A percentile compares a stretch with the other conserved stretches of the same genome.
phyloP scores from a whole-genome alignment of 2,888 invertebrate genomes.

The Pyrrhosoma nymphula region DNA sequence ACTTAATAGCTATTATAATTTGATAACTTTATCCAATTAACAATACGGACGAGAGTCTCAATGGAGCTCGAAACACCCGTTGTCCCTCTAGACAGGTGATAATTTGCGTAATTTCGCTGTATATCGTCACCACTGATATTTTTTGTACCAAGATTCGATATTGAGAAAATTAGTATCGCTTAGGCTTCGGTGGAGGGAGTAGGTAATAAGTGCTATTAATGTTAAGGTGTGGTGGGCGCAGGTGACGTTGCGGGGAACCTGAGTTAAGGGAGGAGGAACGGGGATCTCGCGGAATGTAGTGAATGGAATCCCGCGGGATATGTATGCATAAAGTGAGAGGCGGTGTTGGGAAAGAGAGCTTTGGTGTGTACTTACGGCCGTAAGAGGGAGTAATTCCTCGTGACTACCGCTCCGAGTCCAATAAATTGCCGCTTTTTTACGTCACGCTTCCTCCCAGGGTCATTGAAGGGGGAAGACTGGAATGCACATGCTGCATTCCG shows the following conservation, averaged over 20 bases:
- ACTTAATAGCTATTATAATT: too few relatives aligned
- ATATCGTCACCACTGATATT: too few relatives aligned
- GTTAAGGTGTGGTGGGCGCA: not conserved
- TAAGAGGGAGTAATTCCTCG: not conserved
- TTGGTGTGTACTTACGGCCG: not conserved
- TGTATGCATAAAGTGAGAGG: not conserved
- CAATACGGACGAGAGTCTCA: too few relatives aligned
- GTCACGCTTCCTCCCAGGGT: not conserved
- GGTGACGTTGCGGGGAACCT: conserved; percentile 4
- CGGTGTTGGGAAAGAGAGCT: not conserved
- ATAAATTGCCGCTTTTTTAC: not conserved
- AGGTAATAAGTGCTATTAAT: not conserved
- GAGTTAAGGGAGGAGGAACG: not conserved
- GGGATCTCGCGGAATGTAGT: conserved; percentile 26
- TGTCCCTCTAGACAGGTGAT: too few relatives aligned
- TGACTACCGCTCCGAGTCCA: not conserved
- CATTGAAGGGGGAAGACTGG: not conserved
- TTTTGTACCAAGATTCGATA: too few relatives aligned
- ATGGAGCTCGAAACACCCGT: too few relatives aligned
- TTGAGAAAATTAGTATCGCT: too few relatives aligned
- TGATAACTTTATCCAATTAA: too few relatives aligned
- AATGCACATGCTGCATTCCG: not conserved
- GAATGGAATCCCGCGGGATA: conserved; percentile 47
- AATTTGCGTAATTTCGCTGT: too few relatives aligned
- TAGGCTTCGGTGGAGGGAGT: too few relatives aligned